Evolutionary conservation across 2,888 invertebrate species (phyloP).

Genomic region (Philereme transversata): DNA sequence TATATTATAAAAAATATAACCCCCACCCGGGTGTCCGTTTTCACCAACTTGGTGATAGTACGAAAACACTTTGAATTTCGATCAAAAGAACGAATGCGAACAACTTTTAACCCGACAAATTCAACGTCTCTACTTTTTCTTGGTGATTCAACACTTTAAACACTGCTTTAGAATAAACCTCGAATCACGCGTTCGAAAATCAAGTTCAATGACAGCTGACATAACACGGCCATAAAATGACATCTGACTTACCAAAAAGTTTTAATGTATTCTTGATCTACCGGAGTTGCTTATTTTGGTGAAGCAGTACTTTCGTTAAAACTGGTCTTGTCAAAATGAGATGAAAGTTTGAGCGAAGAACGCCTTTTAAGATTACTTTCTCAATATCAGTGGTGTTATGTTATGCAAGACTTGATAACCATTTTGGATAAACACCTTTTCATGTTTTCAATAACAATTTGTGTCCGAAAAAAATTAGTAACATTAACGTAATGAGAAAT

Average conservation of each 20-base stretch:
- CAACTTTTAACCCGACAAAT: too few relatives aligned
- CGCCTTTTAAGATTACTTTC: constrained; percentile 51
- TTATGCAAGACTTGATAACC: constrained; percentile 36
- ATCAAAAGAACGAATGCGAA: too few relatives aligned
- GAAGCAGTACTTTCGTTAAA: constrained; percentile 49
- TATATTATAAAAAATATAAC: too few relatives aligned
- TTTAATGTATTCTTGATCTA: constrained; percentile 21
- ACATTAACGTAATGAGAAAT: too few relatives aligned
- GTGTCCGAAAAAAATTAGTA: too few relatives aligned
- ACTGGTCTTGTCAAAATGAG: constrained; percentile 42
- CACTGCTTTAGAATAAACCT: too few relatives aligned
- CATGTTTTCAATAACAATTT: background rate
- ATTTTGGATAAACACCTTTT: constrained; percentile 16
- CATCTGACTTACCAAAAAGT: constrained; percentile 19
- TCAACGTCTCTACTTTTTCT: too few relatives aligned
- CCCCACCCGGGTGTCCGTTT: too few relatives aligned
- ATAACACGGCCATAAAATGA: constrained; percentile 35
- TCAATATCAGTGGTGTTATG: constrained; percentile 51
- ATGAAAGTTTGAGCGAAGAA: constrained; percentile 38
- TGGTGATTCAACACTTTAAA: too few relatives aligned
- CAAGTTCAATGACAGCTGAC: constrained; percentile 65
- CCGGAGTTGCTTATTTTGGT: constrained; percentile 45
- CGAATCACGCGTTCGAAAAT: constrained; percentile 43
- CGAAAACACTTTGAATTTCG: too few relatives aligned
- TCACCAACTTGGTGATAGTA: too few relatives aligned